phyloP scores from a whole-genome alignment of 2,797 vertebrate species.

The Gymnopithys bicolor region DNA sequence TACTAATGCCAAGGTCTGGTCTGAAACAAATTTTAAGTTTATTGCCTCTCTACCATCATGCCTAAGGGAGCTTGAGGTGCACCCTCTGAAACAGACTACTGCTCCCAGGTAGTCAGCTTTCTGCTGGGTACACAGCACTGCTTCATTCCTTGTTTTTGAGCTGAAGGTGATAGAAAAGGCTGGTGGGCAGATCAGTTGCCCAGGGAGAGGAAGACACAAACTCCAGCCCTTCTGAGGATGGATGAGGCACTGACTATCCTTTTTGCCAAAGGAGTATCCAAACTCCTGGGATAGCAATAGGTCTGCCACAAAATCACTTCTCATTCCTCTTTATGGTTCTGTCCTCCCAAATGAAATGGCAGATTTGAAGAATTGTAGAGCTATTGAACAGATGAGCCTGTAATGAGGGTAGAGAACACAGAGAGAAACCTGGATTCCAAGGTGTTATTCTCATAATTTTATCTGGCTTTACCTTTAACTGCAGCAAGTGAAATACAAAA shows the following conservation, averaged over 20 bases:
- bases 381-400: background rate
- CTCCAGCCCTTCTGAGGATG: background rate
- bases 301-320: background rate
- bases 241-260: accelerated
- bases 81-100: background rate
- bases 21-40: background rate
- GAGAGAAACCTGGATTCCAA: background rate
- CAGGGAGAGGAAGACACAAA: background rate
- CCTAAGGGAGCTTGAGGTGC: background rate
- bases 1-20: background rate
- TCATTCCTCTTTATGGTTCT: background rate
- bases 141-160: background rate
- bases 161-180: background rate
- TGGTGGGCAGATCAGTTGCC: background rate
- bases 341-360: background rate
- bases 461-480: background rate
- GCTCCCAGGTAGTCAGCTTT: background rate
- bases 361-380: background rate
- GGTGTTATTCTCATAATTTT: background rate
- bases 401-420: background rate
- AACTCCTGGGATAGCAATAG: background rate
- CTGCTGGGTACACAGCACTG: background rate
- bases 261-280: background rate
- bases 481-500: background rate
- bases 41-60: background rate